Conservation (phyloP, 2,113 vertebrate species). For the Tyto alba region DNA sequence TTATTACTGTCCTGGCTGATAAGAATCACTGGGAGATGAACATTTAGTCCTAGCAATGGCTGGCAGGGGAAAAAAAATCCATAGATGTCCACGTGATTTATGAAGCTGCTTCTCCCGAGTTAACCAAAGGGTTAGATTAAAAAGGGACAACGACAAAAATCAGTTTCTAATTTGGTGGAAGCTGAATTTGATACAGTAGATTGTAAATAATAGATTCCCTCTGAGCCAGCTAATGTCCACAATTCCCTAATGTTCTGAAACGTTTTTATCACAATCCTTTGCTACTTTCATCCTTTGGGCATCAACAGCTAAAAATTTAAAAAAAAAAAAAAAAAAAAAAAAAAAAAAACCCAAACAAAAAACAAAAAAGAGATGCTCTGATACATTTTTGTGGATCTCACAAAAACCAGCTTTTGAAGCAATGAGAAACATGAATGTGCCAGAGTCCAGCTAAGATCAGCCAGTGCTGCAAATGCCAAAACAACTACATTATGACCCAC, state of each 20-base stretch:
- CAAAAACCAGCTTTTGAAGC: background rate
- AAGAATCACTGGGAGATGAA: conserved; percentile 48
- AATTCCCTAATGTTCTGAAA: conserved; percentile 15
- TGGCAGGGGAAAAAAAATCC: conserved; percentile 14
- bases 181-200: conserved; percentile 53
- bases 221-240: background rate
- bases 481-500: background rate
- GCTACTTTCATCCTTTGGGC: background rate
- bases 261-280: background rate
- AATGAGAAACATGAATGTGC: background rate
- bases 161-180: conserved; percentile 55
- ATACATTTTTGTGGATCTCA: background rate
- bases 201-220: conserved; percentile 64
- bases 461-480: background rate
- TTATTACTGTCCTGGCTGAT: conserved; percentile 34
- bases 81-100: conserved; percentile 59
- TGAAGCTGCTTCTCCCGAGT: conserved; percentile 23
- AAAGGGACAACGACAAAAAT: conserved; percentile 44
- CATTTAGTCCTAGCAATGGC: conserved; percentile 39
- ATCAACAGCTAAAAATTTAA: background rate
- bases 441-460: background rate
- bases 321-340: background rate
- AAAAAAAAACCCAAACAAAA: background rate
- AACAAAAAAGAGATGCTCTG: background rate
- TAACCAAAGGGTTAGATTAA: conserved; percentile 57